These are phyloP conservation scores for Acrobasis repandana DNA, from an alignment of 2,888 invertebrate species.

Conservation along the genomic window DNA sequence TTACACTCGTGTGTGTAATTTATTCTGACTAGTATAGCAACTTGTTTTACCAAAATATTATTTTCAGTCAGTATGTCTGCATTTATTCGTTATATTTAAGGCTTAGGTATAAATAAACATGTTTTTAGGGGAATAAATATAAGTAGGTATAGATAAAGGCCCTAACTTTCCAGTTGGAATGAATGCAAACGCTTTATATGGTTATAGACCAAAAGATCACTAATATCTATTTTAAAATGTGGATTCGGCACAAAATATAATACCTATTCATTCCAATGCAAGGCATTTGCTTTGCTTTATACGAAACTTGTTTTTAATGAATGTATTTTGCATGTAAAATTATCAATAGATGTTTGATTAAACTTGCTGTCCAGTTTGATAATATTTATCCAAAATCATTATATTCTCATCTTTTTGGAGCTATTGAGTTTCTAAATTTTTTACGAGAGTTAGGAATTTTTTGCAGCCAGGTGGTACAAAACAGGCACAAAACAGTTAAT, in stretches of 20 bases:
- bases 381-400: neutral
- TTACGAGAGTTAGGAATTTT: neutral
- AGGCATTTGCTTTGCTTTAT: neutral
- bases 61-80: neutral
- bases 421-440: neutral
- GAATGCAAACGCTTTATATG: too few relatives aligned
- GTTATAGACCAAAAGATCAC: too few relatives aligned
- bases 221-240: too few relatives aligned
- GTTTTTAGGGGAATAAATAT: too few relatives aligned
- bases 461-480: too few relatives aligned
- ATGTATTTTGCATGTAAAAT: slow-evolving; percentile 5
- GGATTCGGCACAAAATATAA: too few relatives aligned
- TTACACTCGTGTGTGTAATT: slow-evolving; percentile 46
- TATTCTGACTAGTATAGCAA: slow-evolving; percentile 39
- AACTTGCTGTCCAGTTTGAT: neutral
- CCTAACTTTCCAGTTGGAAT: too few relatives aligned
- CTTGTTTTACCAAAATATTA: slow-evolving; percentile 8
- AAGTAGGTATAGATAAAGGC: too few relatives aligned
- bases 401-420: neutral
- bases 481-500: too few relatives aligned
- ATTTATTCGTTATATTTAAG: neutral
- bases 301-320: slow-evolving; percentile 6
- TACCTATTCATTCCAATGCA: neutral
- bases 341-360: slow-evolving; percentile 5
- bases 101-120: too few relatives aligned